Evolutionary conservation across 1,140 invertebrate genomes (phyloP), one percentile per base, ranked within the genome.

Genomic region (Drosophila eugracilis): DNA sequence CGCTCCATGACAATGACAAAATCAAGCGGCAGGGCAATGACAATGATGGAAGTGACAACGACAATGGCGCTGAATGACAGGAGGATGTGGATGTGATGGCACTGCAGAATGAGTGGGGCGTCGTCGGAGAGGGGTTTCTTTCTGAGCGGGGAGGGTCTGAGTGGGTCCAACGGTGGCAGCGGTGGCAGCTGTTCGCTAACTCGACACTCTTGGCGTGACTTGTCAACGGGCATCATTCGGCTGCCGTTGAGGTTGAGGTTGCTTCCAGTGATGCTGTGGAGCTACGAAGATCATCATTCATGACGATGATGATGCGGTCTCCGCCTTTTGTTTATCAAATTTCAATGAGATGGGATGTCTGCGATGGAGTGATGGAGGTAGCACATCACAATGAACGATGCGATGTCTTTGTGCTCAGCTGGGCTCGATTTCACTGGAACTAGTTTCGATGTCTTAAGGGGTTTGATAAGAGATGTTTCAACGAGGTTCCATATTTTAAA

Each of bases 31-130:
- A 53, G 63, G 58, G 55, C 81, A n/a, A n/a, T 86, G 78, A 83
- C 81, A 86, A 73, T 80, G 80, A 80, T 80, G 75, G 84, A 80
- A 85, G 80, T 85, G 80, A 85, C 80, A 84, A 63, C 53, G 58
- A 86, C 83, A 85, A 77, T 70, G 77, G 58, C 53, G 72, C 52
- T 54, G 70, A 74, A 49, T 74, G 70, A 69, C 57, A 60, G 67
- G 67, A 63, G 70, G 57, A 74, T 74, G 66, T 70, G 66, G 57
- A 74, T 74, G 66, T 57, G 66, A 73, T 52, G 55, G 49, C 55
- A 74, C 59, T 67, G 63, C 60, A 67, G 26, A 65, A 30, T 32
- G 59, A 44, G 28, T 34, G 60, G 45, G 28, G 60, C 7, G 15
- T 30, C 7, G 15, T 30, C n/a, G 37, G 21, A 1, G 6, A 17